A percentile compares a stretch with the other conserved stretches of the same genome.
These are phyloP conservation scores for Thryonomys swinderianus DNA, from an alignment of 2,113 vertebrate genomes.

Conservation along the genomic window DNA sequence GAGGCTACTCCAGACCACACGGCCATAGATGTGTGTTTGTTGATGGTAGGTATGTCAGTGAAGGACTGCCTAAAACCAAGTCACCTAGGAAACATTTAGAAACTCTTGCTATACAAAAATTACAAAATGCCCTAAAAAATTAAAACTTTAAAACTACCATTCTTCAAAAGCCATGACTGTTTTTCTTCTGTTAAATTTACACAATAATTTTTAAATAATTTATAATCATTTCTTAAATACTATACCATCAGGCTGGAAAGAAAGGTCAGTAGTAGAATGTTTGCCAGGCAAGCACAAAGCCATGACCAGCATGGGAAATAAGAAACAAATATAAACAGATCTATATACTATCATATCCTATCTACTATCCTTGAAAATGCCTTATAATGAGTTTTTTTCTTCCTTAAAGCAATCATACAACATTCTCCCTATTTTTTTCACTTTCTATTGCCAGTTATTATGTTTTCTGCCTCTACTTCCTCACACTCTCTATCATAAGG, in stretches of 20 bases:
- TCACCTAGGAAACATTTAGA: not conserved
- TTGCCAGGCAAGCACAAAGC: not conserved
- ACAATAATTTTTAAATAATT: not conserved
- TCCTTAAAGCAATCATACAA: too few species aligned
- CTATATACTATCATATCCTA: not conserved
- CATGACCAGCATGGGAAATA: not conserved
- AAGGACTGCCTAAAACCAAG: not conserved
- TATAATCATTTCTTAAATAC: not conserved
- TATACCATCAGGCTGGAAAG: not conserved
- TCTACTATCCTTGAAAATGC: not conserved
- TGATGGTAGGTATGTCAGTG: not conserved
- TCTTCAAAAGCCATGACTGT: not conserved
- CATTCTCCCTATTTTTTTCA: not conserved
- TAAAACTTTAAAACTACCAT: conserved; percentile 7
- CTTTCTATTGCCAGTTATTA: not conserved
- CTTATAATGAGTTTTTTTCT: too few species aligned
- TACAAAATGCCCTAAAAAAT: conserved; percentile 4
- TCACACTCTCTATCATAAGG: not conserved
- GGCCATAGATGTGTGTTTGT: not conserved
- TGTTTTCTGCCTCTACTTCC: not conserved
- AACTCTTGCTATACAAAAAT: not conserved
- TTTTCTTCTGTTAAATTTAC: not conserved
- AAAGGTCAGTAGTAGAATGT: not conserved
- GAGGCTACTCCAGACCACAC: not conserved
- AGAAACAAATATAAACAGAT: not conserved